Evolutionary conservation across 2,113 vertebrate species (phyloP).

Genomic region (Rhinopomastus cyanomelas): DNA sequence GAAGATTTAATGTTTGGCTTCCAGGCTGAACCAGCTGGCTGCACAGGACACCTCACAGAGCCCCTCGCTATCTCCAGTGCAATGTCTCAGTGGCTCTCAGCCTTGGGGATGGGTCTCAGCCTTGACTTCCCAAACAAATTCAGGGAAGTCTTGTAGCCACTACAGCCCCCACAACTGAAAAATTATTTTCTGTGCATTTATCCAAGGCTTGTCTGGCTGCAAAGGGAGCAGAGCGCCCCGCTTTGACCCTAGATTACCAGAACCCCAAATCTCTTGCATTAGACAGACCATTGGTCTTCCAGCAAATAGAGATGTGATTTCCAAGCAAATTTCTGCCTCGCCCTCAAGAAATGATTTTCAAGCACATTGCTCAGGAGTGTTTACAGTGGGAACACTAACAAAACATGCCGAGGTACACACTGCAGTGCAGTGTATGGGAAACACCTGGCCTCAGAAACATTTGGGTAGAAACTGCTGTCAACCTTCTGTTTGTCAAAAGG

Average conservation of each 20-base stretch:
- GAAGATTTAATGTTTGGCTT: neutral
- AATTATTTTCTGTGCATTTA: neutral
- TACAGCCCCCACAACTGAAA: neutral
- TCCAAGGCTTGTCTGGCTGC: neutral
- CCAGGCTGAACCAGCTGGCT: neutral
- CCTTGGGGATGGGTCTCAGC: neutral
- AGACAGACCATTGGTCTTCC: neutral
- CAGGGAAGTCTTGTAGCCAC: neutral
- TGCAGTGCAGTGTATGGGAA: constrained; percentile 61
- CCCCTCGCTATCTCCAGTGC: rapidly evolving
- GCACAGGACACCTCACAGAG: neutral
- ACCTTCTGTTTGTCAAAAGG: constrained; percentile 64
- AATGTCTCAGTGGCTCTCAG: neutral
- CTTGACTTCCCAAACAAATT: neutral
- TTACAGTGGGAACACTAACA: constrained; percentile 14
- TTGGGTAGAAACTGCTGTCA: constrained; percentile 39
- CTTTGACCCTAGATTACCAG: neutral
- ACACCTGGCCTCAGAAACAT: constrained; percentile 58
- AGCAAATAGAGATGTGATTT: neutral
- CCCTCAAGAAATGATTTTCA: constrained; percentile 12
- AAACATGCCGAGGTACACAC: neutral
- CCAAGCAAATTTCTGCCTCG: neutral
- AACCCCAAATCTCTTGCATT: neutral
- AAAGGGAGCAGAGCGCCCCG: neutral
- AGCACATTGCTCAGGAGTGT: neutral